Percentiles rank a stretch among this genome's conserved stretches.
Conservation (phyloP, 2,113 vertebrate species). For the Psilopogon haemacephalus region DNA sequence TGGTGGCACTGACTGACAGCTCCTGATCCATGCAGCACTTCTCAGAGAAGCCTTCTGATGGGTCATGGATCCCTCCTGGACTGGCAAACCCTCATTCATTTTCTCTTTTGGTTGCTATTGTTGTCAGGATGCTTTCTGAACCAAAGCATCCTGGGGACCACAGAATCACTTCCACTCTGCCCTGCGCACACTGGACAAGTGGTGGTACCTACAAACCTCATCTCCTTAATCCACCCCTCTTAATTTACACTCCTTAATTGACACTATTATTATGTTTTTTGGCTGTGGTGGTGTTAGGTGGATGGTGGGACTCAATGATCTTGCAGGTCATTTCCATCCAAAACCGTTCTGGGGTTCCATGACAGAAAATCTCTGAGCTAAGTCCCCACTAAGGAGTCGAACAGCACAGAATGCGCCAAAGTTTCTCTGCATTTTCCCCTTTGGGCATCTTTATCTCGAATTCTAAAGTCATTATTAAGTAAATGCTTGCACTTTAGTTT, state of each 20-base stretch:
- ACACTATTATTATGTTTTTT: not conserved
- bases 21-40: not conserved
- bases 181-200: not conserved
- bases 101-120: not conserved
- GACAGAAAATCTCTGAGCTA: not conserved
- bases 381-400: not conserved
- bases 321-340: too few species aligned
- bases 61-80: not conserved
- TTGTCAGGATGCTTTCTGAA: not conserved
- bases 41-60: not conserved
- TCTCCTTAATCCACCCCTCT: too few species aligned
- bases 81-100: not conserved
- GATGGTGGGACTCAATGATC: too few species aligned
- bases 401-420: not conserved
- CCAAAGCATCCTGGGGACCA: not conserved
- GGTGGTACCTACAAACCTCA: not conserved
- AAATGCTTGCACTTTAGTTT: constrained; percentile 45
- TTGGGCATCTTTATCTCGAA: constrained; percentile 31
- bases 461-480: constrained; percentile 35
- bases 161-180: not conserved
- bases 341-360: too few species aligned
- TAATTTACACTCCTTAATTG: not conserved
- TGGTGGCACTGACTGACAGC: fast-evolving
- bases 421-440: constrained; percentile 26
- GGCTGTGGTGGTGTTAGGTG: not conserved